Evolutionary conservation across 2,797 vertebrate species (phyloP), one percentile per base, ranked within the genome.

Genomic region (Sorex maritimensis): DNA sequence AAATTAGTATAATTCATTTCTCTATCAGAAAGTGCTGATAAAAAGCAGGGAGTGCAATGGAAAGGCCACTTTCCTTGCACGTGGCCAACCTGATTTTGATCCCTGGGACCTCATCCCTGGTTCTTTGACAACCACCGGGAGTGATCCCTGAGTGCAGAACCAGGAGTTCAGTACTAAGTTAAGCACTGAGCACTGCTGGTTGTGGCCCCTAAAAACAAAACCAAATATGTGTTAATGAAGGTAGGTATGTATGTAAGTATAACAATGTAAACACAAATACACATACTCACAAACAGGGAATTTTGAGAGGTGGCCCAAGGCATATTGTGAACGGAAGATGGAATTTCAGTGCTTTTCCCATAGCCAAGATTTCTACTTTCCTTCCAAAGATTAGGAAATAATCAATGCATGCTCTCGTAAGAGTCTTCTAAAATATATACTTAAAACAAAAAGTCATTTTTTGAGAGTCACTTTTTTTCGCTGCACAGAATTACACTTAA

Each of bases 321-420:
- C 9, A 49, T 24, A 14, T 10, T 4, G 19, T 30, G 9, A 78
- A 11, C 80, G 13, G 2, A 82, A 75, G 8, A 49, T 55, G 28
- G 77, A 74, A 65, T 24, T 58, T 92, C 61, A 78, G 28, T 73
- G 14, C 23, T 82, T 67, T 5, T 67, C 24, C 10, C 15, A 4
- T 52, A 34, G 21, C 19, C 73, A 30, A 9, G 38, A 71, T 73
- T 93, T 80, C 65, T 87, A 58, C 72, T 85, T 82, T 84, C 44
- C 23, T 81, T 65, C 19, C 55, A 88, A 81, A 9, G 0, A 69
- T 84, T 91, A 75, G 80, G 21, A 86, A 83, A 69, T 93, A 82
- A 92, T 87, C 65, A 79, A 44, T 88, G 10, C 14, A 49, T 26
- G 6, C 6, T 65, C 52, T 71, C 68, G 80, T n/a, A 69, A 44